Evolutionary conservation across 2,888 invertebrate species (phyloP).

Genomic region (Lampropteryx suffumata): DNA sequence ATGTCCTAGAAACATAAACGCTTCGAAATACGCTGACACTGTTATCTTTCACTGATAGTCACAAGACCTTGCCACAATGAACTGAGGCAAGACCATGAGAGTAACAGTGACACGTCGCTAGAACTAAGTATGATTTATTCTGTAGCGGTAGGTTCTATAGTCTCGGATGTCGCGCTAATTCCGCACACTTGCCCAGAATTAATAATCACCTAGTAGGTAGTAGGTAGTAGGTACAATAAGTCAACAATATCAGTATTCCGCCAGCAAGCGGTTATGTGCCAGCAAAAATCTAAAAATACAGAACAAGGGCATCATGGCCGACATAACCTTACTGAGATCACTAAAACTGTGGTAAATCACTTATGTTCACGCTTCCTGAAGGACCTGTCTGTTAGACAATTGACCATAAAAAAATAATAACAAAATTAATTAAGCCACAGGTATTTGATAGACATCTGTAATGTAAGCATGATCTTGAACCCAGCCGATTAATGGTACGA

Average conservation of each 20-base stretch:
- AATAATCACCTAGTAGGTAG: slow-evolving; percentile 51
- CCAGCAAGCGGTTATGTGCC: slow-evolving; percentile 49
- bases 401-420: no score
- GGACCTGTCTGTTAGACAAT: slow-evolving; percentile 26
- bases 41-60: no score
- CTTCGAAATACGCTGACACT: no score
- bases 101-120: no score
- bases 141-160: background rate
- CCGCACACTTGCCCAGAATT: slow-evolving; percentile 71
- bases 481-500: no score
- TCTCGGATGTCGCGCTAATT: slow-evolving; percentile 76
- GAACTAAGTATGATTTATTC: no score
- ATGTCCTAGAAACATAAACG: no score
- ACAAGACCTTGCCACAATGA: no score
- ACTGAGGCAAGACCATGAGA: no score
- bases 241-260: slow-evolving; percentile 66
- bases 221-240: background rate
- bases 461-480: no score
- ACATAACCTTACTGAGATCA: slow-evolving; percentile 66
- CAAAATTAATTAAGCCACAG: no score
- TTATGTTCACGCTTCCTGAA: slow-evolving; percentile 52
- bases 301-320: slow-evolving; percentile 71
- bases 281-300: slow-evolving; percentile 78
- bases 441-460: no score
- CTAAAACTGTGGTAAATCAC: slow-evolving; percentile 54